These are phyloP conservation scores for Bovichtus diacanthus DNA, from an alignment of 2,797 vertebrate species.

Conservation along the genomic window DNA sequence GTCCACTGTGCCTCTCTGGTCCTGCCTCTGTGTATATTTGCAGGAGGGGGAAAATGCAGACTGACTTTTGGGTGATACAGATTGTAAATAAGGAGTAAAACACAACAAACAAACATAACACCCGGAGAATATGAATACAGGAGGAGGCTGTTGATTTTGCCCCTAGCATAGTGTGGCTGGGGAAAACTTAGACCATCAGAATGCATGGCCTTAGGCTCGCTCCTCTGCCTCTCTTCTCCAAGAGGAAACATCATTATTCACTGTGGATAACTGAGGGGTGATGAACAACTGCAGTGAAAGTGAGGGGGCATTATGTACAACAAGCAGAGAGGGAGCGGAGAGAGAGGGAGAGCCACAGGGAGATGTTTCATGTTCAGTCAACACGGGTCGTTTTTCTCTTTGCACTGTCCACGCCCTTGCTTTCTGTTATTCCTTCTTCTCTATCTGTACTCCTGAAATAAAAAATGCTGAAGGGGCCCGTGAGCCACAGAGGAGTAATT, in stretches of 20 bases:
- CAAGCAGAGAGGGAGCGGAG: slow-evolving; percentile 48
- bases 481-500: slow-evolving; percentile 79
- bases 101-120: slow-evolving; percentile 51
- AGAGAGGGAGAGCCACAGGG: slow-evolving; percentile 55
- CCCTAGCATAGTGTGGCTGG: slow-evolving; percentile 38
- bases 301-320: slow-evolving; percentile 62
- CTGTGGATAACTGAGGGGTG: slow-evolving; percentile 67
- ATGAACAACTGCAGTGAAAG: slow-evolving; percentile 64
- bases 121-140: slow-evolving; percentile 34
- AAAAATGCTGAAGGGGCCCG: slow-evolving; percentile 49
- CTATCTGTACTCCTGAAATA: slow-evolving; percentile 28
- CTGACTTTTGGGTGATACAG: slow-evolving; percentile 44
- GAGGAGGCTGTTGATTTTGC: slow-evolving; percentile 58
- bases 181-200: slow-evolving; percentile 74
- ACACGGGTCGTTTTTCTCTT: slow-evolving; percentile 24
- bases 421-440: slow-evolving; percentile 14
- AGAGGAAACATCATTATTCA: slow-evolving; percentile 76
- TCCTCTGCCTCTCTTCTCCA: slow-evolving; percentile 55
- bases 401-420: slow-evolving; percentile 21
- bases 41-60: slow-evolving; percentile 7
- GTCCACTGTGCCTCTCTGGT: not conserved
- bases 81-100: slow-evolving; percentile 69
- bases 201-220: slow-evolving; percentile 65
- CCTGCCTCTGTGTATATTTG: not conserved
- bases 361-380: slow-evolving; percentile 69